Evolutionary conservation across 2,888 invertebrate genomes (phyloP), one percentile per base, ranked within the genome.

Genomic region (Hybos culiciformis): DNA sequence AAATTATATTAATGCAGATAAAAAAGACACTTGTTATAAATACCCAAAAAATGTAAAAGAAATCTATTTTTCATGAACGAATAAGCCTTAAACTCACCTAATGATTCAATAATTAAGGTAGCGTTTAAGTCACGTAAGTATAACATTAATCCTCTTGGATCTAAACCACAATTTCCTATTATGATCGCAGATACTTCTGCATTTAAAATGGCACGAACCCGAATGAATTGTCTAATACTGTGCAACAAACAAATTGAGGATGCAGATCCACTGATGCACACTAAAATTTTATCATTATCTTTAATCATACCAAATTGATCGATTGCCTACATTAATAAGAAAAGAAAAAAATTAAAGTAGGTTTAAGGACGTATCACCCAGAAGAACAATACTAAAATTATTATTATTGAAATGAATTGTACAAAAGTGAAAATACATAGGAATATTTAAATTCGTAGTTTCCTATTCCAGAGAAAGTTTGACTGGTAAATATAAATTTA

Each of bases 241-340:
- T 92, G 91, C 0, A 92, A 68, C 9, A 92, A 69, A 1, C 83
- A 80, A n/a, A 91, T 67, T 0, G 90, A 90, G 57, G 85, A 81
- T 51, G 82, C 81, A 3, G 85, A 84, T 0, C 84, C 87, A 0
- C 88, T 87, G 36, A 92, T 68, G 58, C 91, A 90, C 12, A 91
- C 78, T 57, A 92, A 70, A 14, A 91, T 77, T 48, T 79, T 74
- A 61, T 92, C 91, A 3, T 83, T 84, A 50, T 85, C 76, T 41
- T 77, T 72, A 44, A 92, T 75, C 90, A 91, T 91, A 48, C 77
- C 74, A 65, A 78, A 87, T 57, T 87, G 85, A 48, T 80, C 77
- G 39, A 90, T 70, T 0, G 87, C 88, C 78, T 82, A 60, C 24
- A 56, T 51, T 2, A 29, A 29, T 12, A 29, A n/a, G 29, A n/a